Conservation (phyloP, 2,888 invertebrate species). For the Drosophila setosimentum region DNA sequence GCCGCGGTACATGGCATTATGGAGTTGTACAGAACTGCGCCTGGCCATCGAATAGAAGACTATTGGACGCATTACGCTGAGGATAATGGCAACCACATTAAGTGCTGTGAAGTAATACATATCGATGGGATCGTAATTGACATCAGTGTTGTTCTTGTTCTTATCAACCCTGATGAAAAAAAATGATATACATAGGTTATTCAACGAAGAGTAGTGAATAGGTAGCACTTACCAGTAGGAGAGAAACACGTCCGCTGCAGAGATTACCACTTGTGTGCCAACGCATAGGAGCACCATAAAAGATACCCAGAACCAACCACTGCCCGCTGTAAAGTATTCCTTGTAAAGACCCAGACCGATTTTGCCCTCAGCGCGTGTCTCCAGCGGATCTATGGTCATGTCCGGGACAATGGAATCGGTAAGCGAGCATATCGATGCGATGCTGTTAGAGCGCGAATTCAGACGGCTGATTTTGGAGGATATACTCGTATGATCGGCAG, state of each 20-base stretch:
- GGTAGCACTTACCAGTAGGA: slow-evolving; percentile 87
- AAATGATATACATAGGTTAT: not conserved
- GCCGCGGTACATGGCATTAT: slow-evolving; percentile 92
- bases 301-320: slow-evolving; percentile 87
- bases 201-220: not conserved
- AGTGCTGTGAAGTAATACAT: slow-evolving; percentile 86
- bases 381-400: slow-evolving; percentile 85
- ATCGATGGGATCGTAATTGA: slow-evolving; percentile 60
- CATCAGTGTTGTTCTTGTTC: slow-evolving; percentile 39
- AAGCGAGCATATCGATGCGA: slow-evolving; percentile 86
- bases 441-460: slow-evolving; percentile 80
- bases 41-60: slow-evolving; percentile 88
- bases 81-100: slow-evolving; percentile 83
- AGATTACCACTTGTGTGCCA: slow-evolving; percentile 89
- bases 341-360: slow-evolving; percentile 88
- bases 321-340: slow-evolving; percentile 90
- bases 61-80: slow-evolving; percentile 83
- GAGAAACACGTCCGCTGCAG: slow-evolving; percentile 91
- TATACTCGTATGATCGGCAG: slow-evolving; percentile 30
- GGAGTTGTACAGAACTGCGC: slow-evolving; percentile 91
- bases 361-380: slow-evolving; percentile 87
- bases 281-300: slow-evolving; percentile 88
- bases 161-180: slow-evolving; percentile 67
- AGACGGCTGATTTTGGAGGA: slow-evolving; percentile 59
- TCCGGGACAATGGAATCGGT: slow-evolving; percentile 82